These are phyloP conservation scores for Nomada goodeniana DNA, from an alignment of 2,888 invertebrate genomes.

Conservation along the genomic window DNA sequence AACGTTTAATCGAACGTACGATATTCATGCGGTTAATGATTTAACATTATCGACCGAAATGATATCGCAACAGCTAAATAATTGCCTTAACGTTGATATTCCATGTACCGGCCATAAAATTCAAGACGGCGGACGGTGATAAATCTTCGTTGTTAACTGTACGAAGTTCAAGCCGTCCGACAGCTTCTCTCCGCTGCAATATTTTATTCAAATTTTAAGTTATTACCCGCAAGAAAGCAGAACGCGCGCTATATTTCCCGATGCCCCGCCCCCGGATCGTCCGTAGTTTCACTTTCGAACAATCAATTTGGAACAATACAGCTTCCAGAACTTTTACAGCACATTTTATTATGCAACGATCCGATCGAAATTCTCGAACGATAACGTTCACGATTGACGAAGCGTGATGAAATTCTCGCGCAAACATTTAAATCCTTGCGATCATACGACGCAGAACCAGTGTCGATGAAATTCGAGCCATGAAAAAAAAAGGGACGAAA, in stretches of 20 bases:
- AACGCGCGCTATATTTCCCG: slow-evolving; percentile 26
- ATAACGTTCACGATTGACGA: no score
- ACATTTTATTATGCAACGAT: no score
- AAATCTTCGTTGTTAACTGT: slow-evolving; percentile 56
- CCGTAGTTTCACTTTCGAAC: background rate
- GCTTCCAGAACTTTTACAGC: background rate
- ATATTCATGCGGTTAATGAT: slow-evolving; percentile 48
- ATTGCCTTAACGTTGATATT: slow-evolving; percentile 53
- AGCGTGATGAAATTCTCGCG: background rate
- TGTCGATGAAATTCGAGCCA: background rate
- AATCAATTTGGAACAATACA: background rate
- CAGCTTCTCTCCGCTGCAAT: slow-evolving; percentile 52
- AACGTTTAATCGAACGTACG: background rate
- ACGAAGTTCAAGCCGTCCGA: slow-evolving; percentile 47
- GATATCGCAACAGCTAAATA: slow-evolving; percentile 49
- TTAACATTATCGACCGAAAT: slow-evolving; percentile 45
- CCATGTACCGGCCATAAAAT: slow-evolving; percentile 50
- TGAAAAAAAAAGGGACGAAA: background rate
- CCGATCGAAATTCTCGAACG: no score
- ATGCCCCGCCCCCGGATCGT: background rate
- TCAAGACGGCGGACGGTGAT: slow-evolving; percentile 50
- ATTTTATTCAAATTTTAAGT: slow-evolving; percentile 60
- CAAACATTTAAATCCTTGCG: background rate
- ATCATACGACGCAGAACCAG: background rate
- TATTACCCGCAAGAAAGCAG: slow-evolving; percentile 31